Conservation (phyloP, 2,797 vertebrate species). For the Urosaurus nigricauda region DNA sequence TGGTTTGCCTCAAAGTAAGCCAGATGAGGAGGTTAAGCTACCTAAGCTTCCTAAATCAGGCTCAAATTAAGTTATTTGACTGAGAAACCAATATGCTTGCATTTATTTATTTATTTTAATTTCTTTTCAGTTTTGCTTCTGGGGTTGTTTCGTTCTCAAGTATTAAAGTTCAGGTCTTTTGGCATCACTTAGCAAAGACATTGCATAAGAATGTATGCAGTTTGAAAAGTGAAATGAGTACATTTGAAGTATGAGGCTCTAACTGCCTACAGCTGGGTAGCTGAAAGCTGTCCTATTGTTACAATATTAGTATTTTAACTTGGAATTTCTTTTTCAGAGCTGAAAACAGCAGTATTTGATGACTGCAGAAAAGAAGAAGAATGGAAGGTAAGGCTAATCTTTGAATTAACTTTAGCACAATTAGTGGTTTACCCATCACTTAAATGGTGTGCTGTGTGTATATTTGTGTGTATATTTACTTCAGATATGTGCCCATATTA, state of each 20-base stretch:
- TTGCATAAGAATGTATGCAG: neutral
- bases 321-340: constrained; percentile 78
- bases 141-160: neutral
- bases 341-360: constrained; percentile 88
- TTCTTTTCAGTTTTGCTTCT: neutral
- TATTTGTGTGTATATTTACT: neutral
- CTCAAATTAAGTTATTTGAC: neutral
- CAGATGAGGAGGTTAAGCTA: neutral
- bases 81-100: neutral
- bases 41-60: neutral
- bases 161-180: neutral
- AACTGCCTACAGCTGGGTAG: neutral
- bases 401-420: neutral
- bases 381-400: constrained; percentile 91
- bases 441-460: neutral
- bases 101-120: neutral
- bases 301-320: constrained; percentile 21
- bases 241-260: neutral
- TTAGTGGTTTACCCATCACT: neutral
- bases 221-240: neutral
- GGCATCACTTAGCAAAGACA: neutral
- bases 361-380: constrained; percentile 90
- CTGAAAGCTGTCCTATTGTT: neutral
- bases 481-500: neutral
- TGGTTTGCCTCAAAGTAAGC: too few species aligned